These are phyloP conservation scores for Eriocheir sinensis DNA, from an alignment of 1,140 invertebrate genomes.

Conservation along the genomic window DNA sequence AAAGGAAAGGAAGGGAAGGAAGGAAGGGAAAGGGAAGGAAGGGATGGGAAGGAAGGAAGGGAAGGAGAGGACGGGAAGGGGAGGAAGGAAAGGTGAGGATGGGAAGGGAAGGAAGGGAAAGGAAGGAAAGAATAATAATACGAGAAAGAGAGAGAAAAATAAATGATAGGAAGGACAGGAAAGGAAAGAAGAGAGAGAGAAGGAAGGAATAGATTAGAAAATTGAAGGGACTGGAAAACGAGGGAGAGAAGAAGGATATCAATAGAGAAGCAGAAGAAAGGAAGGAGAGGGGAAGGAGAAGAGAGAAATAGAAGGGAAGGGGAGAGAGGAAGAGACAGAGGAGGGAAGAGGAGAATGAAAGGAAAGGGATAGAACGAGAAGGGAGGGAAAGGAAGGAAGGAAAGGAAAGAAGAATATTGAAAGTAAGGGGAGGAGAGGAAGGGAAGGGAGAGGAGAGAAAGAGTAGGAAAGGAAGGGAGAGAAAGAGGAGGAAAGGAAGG, in stretches of 20 bases:
- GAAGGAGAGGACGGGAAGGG: background rate
- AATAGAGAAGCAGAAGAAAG: too few species aligned
- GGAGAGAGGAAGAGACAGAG: background rate
- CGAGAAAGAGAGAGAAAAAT: background rate
- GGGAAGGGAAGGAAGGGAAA: background rate
- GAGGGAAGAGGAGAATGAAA: background rate
- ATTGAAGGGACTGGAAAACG: background rate
- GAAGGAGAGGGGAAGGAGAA: constrained; percentile 20
- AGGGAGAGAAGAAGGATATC: background rate
- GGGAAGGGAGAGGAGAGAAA: background rate
- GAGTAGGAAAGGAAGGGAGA: background rate
- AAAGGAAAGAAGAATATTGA: background rate
- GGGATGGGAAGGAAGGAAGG: background rate
- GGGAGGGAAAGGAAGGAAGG: background rate
- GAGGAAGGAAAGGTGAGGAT: background rate
- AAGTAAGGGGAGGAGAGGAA: background rate
- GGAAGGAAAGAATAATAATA: background rate
- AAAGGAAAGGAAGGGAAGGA: background rate
- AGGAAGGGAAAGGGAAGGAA: background rate
- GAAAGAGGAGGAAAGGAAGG: background rate
- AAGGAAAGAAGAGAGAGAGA: background rate
- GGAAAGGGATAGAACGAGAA: background rate
- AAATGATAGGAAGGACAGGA: background rate
- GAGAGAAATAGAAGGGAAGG: background rate
- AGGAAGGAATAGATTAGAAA: background rate